These are phyloP conservation scores for Acanthoscelides obtectus DNA, from an alignment of 2,888 invertebrate species.

Conservation along the genomic window DNA sequence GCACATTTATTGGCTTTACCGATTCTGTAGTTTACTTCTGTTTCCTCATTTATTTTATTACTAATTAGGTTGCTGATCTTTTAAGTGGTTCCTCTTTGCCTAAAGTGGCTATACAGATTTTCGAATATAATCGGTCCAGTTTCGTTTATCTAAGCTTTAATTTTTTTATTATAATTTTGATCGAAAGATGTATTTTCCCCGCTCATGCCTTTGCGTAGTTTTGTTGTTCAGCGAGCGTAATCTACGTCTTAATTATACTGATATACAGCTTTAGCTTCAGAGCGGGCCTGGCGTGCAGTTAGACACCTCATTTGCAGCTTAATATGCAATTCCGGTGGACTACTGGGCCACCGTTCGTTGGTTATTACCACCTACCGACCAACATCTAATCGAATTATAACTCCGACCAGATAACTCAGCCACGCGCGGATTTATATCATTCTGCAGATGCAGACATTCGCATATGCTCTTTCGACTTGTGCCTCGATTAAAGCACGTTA, in stretches of 20 bases:
- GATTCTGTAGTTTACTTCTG: too few species aligned
- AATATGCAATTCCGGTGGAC: neutral
- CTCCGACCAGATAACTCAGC: neutral
- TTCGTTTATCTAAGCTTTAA: too few species aligned
- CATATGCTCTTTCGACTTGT: neutral
- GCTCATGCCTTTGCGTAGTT: too few species aligned
- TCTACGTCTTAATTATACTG: neutral
- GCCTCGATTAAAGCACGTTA: neutral
- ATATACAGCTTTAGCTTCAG: neutral
- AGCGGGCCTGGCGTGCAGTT: neutral
- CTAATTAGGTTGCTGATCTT: too few species aligned
- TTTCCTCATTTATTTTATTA: too few species aligned
- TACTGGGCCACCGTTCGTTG: neutral
- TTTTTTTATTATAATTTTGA: too few species aligned
- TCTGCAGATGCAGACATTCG: neutral
- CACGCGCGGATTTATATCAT: neutral
- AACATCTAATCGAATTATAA: neutral
- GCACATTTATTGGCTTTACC: too few species aligned
- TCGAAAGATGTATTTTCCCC: too few species aligned
- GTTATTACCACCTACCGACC: neutral
- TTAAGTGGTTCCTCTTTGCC: too few species aligned
- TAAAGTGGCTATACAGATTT: too few species aligned
- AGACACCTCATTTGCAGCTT: neutral
- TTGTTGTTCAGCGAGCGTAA: neutral
- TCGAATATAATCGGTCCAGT: too few species aligned